Percentiles rank a stretch among this genome's conserved stretches.
These are phyloP conservation scores for Spheniscus humboldti DNA, from an alignment of 2,797 vertebrate genomes.

Conservation along the genomic window DNA sequence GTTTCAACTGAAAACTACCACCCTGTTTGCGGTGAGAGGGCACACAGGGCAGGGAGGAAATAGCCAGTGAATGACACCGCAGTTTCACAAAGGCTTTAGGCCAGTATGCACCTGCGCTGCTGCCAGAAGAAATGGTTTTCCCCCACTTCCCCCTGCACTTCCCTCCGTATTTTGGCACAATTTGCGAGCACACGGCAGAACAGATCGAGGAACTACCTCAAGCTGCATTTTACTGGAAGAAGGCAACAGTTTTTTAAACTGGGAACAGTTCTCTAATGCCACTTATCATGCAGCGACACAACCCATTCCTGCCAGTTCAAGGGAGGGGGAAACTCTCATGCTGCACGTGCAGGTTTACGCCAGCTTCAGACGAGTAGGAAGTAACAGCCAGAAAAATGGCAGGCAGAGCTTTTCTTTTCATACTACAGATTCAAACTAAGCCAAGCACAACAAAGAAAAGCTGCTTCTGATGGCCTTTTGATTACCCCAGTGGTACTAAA, in stretches of 20 bases:
- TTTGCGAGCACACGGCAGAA: not conserved
- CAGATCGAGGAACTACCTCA: not conserved
- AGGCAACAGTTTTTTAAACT: not conserved
- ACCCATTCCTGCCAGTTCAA: not conserved
- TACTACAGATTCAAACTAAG: not conserved
- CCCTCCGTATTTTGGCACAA: not conserved
- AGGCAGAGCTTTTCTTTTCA: not conserved
- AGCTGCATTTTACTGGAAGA: not conserved
- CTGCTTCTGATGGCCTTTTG: not conserved
- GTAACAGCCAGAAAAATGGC: not conserved
- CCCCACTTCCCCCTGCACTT: accelerated
- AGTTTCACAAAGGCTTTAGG: not conserved
- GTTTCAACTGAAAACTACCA: not conserved
- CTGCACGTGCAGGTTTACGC: not conserved
- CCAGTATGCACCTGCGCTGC: not conserved
- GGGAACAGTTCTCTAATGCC: not conserved
- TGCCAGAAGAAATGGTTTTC: not conserved
- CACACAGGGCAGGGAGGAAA: not conserved
- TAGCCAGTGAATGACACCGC: not conserved
- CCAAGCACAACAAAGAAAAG: not conserved
- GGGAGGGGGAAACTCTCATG: not conserved
- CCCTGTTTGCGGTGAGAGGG: not conserved
- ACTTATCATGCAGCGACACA: accelerated
- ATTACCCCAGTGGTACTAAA: not conserved
- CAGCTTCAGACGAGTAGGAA: not conserved